phyloP scores from a whole-genome alignment of 2,888 invertebrate genomes.

The Mamestra brassicae region DNA sequence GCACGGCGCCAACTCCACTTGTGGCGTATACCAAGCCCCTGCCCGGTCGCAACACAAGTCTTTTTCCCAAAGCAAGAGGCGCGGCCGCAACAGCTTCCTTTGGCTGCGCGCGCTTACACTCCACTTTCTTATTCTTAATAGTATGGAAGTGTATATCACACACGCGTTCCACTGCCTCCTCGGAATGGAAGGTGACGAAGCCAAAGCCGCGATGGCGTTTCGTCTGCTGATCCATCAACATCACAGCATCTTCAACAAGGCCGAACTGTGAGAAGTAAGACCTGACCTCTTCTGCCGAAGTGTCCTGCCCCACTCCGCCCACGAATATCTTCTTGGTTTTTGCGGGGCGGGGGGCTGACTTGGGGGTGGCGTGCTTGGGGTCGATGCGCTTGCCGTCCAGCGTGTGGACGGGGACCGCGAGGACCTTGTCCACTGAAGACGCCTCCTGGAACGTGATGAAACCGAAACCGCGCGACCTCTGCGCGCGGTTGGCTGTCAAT shows the following conservation, averaged over 20 bases:
- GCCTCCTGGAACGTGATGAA: conserved; percentile 98
- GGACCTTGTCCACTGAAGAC: conserved; percentile 96
- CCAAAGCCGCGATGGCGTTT: conserved; percentile 97
- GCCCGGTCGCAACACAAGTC: conserved; percentile 94
- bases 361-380: conserved; percentile 98
- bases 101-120: conserved; percentile 98
- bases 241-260: conserved; percentile 97
- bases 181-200: conserved; percentile 97
- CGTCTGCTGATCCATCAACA: conserved; percentile 98
- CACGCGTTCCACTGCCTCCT: conserved; percentile 97
- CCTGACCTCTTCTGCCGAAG: conserved; percentile 97
- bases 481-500: conserved; percentile 85
- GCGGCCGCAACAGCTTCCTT: conserved; percentile 95
- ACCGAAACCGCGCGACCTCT: conserved; percentile 98
- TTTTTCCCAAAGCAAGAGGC: conserved; percentile 93
- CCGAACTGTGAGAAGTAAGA: conserved; percentile 97
- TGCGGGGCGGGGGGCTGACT: conserved; percentile 96
- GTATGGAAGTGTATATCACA: conserved; percentile 98
- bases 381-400: conserved; percentile 98
- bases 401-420: conserved; percentile 97
- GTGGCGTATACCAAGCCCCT: conserved; percentile 92
- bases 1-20: conserved; percentile 78
- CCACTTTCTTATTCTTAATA: conserved; percentile 97
- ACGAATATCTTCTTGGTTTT: conserved; percentile 98
- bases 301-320: conserved; percentile 97